Evolutionary conservation across 2,113 vertebrate genomes (phyloP), one percentile per base, ranked within the genome.

Genomic region (Boulengeromyrus knoepffleri): DNA sequence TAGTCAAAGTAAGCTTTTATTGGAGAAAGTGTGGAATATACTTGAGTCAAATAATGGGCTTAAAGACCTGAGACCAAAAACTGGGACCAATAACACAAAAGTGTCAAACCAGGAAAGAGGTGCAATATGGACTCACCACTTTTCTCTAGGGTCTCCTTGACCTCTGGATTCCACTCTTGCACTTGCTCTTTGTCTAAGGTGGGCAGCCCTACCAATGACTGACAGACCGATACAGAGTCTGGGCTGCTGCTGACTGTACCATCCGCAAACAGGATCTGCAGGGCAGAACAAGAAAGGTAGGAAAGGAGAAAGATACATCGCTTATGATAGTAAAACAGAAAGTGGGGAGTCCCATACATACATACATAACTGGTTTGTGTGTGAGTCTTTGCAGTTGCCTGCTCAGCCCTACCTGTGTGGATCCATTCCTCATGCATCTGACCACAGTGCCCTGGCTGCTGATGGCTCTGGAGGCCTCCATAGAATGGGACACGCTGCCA

Each of bases 251-350:
- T 97, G 47, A 98, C 97, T 0, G 97, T 92, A 2, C 98, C 97
- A 89, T 98, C 96, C 88, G 97, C 95, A 95, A 98, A 99, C 70
- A 99, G 95, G 90, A 99, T 91, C 99, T 99, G 89, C 88, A 27
- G 90, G 52, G 52, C 90, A 52, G 92, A 47, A 8, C 42, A 85
- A 31, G 31, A 19, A 21, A 15, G 89, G 49, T 17, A 49, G 21
- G 24, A 53, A n/a, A 47, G 46, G 85, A 52, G 52, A 87, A 15
- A 53, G 46, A 13, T 85, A n/a, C 10, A n/a, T 24, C 10, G 21
- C 3, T 46, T 13, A 50, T n/a, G 6, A 36, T 19, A 17, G 31
- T 21, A 24, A 80, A 80, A 80, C 5, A 42, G 1, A 45, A 17
- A n/a, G 53, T 13, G 36, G 31, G 15, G 39, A 39, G 31, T 42